Evolutionary conservation across 2,797 vertebrate genomes (phyloP), one percentile per base, ranked within the genome.

Genomic region (Prionace glauca): DNA sequence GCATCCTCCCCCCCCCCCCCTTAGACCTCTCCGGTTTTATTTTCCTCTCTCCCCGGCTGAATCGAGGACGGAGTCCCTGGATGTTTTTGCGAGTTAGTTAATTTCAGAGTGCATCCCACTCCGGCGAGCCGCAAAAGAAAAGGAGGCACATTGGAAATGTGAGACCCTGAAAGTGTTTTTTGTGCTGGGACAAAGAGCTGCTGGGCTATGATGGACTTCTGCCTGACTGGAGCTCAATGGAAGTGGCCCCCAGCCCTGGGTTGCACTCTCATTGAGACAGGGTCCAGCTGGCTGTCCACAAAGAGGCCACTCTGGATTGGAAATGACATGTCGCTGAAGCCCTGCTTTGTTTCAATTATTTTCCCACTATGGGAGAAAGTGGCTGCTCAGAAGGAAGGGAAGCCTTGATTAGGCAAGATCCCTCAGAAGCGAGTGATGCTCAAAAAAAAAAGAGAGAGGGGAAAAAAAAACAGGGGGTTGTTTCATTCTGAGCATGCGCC

Each of bases 331-430:
- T 97, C 96, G 97, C 97, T 97, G 98, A 97, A 97, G 79, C 96
- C 96, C 96, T 45, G 97, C 98, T 98, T 98, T 98, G 98, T 98
- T 98, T 97, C 96, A 96, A 97, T 97, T 96, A 98, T 98, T 98
- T 98, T 98, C 98, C 98, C 98, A 98, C 98, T 98, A 97, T 96
- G 97, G 97, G 97, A 96, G 96, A 97, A 97, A 97, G 97, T 97
- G 22, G 90, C 87, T 62, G 87, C 87, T 92, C 90, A 69, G 90
- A 92, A 32, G 65, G 90, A 92, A 92, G 65, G n/a, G 90, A 92
- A 41, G 18, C 90, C 90, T 92, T 92, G 90, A 92, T 92, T 92
- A 92, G 90, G 62, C 62, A 24, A 41, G 90, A 92, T 92, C n/a
- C 7, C 65, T 92, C 65, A 92, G 90, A 92, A 92, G 90, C 36